Evolutionary conservation across 2,113 vertebrate species (phyloP), one percentile per base, ranked within the genome.

Genomic region (Porphyrio hochstetteri): DNA sequence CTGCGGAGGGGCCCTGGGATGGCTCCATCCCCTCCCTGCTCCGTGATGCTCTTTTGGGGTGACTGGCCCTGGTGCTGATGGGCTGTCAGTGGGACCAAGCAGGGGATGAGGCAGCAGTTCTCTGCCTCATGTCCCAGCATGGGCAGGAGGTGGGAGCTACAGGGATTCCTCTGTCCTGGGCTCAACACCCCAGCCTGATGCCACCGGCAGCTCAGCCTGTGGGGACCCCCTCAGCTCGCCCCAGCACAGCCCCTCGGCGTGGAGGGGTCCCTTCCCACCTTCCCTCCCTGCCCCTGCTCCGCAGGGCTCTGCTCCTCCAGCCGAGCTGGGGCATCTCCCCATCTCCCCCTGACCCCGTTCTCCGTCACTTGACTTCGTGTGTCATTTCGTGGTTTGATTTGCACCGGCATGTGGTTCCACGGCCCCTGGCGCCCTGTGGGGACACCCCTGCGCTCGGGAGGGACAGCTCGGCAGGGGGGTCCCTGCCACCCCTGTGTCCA

Each of bases 51-150:
- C 44, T 44, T 6, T 28, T 2, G 68, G 91, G 36, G n/a, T 4
- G 3, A 9, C 16, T 5, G 71, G 36, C 5, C 21, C 52, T 7
- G 3, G 11, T 7, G 75, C 74, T 16, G 7, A 2, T 0, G 2
- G 55, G 50, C 4, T 10, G 36, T 31, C 29, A 38, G 46, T 23
- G 84, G 78, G 28, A 72, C 35, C 18, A 1, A 82, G 78, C 33
- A 10, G 48, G 71, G 67, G 12, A 50, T 0, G 11, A n/a, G 86
- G 91, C 0, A 11, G 61, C 4, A 0, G 16, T 82, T 76, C 38
- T 33, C 60, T 13, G 31, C 27, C 33, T 76, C 3, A 1, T 50
- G 65, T 10, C 60, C 3, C 4, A 28, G 87, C 76, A 69, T 2
- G 9, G 61, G 17, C 75, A 14, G 76, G 90, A 79, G 79, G 44